Percentiles rank a stretch among this genome's conserved stretches.
These are phyloP conservation scores for Macropodus opercularis DNA, from an alignment of 2,797 vertebrate genomes.

Conservation along the genomic window DNA sequence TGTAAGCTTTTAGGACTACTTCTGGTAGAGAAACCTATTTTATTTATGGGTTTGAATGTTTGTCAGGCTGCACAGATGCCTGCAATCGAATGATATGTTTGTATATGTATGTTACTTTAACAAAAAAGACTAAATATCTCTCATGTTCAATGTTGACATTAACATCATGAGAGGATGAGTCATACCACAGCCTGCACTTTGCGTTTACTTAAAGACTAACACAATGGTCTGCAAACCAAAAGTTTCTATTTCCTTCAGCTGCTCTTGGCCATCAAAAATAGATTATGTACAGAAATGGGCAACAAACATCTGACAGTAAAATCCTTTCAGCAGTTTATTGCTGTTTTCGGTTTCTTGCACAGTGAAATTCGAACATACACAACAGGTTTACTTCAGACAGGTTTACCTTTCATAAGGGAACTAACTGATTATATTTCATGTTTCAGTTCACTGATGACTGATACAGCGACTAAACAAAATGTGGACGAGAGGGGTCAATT, in stretches of 20 bases:
- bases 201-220: constrained; percentile 3
- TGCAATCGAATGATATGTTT: constrained; percentile 11
- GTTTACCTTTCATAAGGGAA: constrained; percentile 14
- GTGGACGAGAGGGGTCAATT: neutral
- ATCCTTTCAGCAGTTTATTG: constrained; percentile 47
- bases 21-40: neutral
- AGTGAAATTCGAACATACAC: constrained; percentile 31
- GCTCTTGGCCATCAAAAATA: neutral
- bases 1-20: constrained; percentile 14
- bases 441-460: constrained; percentile 12
- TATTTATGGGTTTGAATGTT: neutral
- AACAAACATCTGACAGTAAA: constrained; percentile 28
- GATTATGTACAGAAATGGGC: neutral
- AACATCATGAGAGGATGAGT: constrained; percentile 14
- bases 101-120: neutral
- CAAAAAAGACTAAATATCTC: too few relatives aligned
- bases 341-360: constrained; percentile 30
- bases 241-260: neutral
- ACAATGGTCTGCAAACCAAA: constrained; percentile 25
- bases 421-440: constrained; percentile 17
- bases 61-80: neutral
- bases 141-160: neutral
- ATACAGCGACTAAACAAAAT: constrained; percentile 18
- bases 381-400: constrained; percentile 33
- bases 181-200: neutral